These are phyloP conservation scores for Eupithecia exiguata DNA, from an alignment of 2,888 invertebrate genomes.

Conservation along the genomic window DNA sequence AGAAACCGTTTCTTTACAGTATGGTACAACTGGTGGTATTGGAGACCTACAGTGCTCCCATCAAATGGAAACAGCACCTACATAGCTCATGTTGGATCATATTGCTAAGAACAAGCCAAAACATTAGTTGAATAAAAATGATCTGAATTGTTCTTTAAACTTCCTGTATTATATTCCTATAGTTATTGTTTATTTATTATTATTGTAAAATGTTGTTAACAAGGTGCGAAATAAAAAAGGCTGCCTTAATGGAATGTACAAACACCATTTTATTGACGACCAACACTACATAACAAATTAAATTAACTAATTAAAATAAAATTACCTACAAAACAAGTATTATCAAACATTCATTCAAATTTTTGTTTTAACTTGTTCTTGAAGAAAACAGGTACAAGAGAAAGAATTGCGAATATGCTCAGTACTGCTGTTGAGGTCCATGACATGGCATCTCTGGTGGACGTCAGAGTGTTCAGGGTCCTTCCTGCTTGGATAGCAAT, in stretches of 20 bases:
- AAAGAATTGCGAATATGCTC: conserved; percentile 90
- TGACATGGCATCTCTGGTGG: conserved; percentile 93
- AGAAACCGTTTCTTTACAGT: conserved; percentile 81
- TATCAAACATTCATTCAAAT: conserved; percentile 84
- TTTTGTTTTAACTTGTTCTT: conserved; percentile 91
- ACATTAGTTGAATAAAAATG: background rate
- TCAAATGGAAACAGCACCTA: conserved; percentile 84
- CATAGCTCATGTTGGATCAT: conserved; percentile 88
- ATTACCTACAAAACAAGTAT: conserved; percentile 60
- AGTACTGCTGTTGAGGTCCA: conserved; percentile 93
- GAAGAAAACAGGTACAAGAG: conserved; percentile 94
- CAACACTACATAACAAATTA: conserved; percentile 34
- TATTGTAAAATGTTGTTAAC: background rate
- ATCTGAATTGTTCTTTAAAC: background rate
- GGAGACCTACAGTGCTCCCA: conserved; percentile 87
- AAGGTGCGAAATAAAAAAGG: conserved; percentile 31
- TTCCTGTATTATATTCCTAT: background rate
- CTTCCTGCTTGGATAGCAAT: conserved; percentile 99
- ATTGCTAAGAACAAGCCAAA: conserved; percentile 79
- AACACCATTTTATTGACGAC: conserved; percentile 66
- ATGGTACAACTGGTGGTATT: conserved; percentile 94
- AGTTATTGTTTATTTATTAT: background rate
- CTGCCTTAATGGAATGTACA: conserved; percentile 66
- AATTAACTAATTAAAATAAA: conserved; percentile 56
- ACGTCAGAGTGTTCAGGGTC: conserved; percentile 96